phyloP scores from a whole-genome alignment of 2,113 vertebrate genomes.

The Oncorhynchus nerka region DNA sequence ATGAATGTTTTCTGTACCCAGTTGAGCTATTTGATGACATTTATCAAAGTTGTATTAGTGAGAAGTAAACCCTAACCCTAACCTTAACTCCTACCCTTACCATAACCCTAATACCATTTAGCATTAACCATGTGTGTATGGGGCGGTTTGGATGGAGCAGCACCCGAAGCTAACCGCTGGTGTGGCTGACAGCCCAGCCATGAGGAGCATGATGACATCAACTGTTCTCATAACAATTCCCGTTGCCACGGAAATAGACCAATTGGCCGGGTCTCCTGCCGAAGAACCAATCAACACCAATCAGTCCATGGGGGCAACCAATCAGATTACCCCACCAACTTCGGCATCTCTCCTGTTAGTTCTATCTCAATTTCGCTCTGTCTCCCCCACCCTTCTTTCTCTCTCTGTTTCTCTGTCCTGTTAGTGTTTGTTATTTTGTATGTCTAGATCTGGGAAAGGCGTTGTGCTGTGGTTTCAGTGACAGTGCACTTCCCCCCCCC shows the following conservation, averaged over 20 bases:
- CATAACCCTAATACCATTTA: neutral
- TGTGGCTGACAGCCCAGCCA: slow-evolving; percentile 45
- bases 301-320: slow-evolving; percentile 13
- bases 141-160: slow-evolving; percentile 5
- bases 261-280: slow-evolving; percentile 18
- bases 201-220: slow-evolving; percentile 65
- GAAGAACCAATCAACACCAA: slow-evolving; percentile 34
- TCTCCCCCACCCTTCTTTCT: slow-evolving; percentile 17
- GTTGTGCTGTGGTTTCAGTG: neutral
- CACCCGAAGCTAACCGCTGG: slow-evolving; percentile 8
- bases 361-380: slow-evolving; percentile 1
- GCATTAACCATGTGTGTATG: neutral
- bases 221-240: slow-evolving; percentile 70
- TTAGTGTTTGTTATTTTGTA: neutral
- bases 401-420: slow-evolving; percentile 11
- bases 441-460: neutral
- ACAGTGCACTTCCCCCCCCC: neutral
- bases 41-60: neutral
- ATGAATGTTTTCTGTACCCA: neutral
- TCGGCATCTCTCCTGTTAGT: slow-evolving; percentile 16
- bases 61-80: neutral
- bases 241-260: slow-evolving; percentile 57
- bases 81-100: no score
- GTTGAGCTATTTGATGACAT: neutral
- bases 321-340: slow-evolving; percentile 3